Evolutionary conservation across 2,888 invertebrate genomes (phyloP).

Genomic region (Cataglyphis albicans): DNA sequence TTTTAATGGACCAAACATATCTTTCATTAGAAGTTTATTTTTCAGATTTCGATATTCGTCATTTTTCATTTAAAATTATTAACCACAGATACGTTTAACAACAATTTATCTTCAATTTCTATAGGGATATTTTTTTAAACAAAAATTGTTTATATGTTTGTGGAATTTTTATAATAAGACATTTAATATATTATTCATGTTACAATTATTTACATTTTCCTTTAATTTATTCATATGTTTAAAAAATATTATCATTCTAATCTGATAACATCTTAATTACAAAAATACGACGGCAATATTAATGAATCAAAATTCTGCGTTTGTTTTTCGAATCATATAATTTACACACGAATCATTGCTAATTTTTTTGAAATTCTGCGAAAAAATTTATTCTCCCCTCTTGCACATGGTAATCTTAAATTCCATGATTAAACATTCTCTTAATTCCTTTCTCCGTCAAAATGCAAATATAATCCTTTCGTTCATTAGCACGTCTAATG

Average conservation of each 20-base stretch:
- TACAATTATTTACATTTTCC: not conserved
- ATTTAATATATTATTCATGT: not conserved
- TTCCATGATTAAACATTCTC: slow-evolving; percentile 3
- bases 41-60: not conserved
- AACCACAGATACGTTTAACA: not conserved
- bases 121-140: not conserved
- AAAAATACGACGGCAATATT: not conserved
- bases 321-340: not conserved
- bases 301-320: not conserved
- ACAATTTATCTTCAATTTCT: not conserved
- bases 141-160: not conserved
- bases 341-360: not conserved
- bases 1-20: slow-evolving; percentile 24
- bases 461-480: slow-evolving; percentile 19
- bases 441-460: slow-evolving; percentile 6
- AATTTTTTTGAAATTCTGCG: not conserved
- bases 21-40: not conserved
- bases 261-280: not conserved
- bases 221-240: not conserved
- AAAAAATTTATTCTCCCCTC: not conserved
- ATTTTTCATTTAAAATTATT: not conserved
- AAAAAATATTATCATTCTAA: not conserved
- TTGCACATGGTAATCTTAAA: not conserved
- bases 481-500: not conserved
- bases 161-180: not conserved